These are phyloP conservation scores for Albula goreensis DNA, from an alignment of 2,113 vertebrate species.

Conservation along the genomic window DNA sequence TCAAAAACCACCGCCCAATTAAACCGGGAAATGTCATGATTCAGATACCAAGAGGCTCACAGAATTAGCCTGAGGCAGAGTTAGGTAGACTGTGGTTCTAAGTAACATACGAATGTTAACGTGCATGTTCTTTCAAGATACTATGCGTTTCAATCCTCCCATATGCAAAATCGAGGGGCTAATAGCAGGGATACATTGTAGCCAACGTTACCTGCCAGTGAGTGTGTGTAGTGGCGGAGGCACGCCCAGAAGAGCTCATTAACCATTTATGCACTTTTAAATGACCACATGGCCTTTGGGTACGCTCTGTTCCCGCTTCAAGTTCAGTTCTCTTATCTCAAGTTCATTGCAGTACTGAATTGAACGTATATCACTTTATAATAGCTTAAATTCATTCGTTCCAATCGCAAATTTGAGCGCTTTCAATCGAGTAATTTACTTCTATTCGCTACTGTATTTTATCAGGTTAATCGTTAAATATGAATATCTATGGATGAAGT, in stretches of 20 bases:
- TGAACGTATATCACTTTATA: not conserved
- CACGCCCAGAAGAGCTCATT: constrained; percentile 6
- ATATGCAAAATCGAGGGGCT: not conserved
- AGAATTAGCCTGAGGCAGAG: not conserved
- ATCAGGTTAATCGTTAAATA: too few species aligned
- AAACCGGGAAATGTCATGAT: not conserved
- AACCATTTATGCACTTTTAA: constrained; percentile 2
- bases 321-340: not conserved
- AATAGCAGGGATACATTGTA: not conserved
- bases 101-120: not conserved
- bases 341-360: not conserved
- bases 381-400: not conserved
- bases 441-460: too few species aligned
- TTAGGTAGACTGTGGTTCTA: not conserved
- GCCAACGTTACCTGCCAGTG: not conserved
- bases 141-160: not conserved
- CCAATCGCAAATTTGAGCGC: not conserved
- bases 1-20: not conserved
- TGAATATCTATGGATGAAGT: too few species aligned
- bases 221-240: not conserved
- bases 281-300: not conserved
- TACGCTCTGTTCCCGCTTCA: too few species aligned
- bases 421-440: too few species aligned
- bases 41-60: not conserved
- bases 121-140: not conserved